These are phyloP conservation scores for Rhinogobio ventralis DNA, from an alignment of 2,797 vertebrate species.

Conservation along the genomic window DNA sequence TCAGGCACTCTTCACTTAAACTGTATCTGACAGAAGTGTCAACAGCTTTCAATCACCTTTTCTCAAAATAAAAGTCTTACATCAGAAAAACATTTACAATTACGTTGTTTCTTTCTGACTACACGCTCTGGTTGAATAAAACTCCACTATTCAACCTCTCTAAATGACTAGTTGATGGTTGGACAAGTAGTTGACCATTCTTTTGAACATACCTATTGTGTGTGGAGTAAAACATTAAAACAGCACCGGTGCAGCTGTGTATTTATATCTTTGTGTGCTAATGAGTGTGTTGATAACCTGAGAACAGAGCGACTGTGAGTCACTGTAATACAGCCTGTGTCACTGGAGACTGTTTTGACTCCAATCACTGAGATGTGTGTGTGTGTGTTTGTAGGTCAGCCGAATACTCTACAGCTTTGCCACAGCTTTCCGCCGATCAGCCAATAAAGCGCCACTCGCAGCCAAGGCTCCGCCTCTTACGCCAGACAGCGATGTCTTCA, in stretches of 20 bases:
- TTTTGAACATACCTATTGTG: neutral
- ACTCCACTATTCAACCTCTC: neutral
- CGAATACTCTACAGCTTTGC: slow-evolving; percentile 98
- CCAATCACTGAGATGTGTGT: slow-evolving; percentile 16
- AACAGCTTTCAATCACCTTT: too few relatives aligned
- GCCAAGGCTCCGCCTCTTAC: slow-evolving; percentile 86
- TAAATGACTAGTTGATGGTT: neutral
- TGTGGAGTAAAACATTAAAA: neutral
- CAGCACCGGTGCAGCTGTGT: neutral
- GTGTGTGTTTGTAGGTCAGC: slow-evolving; percentile 84
- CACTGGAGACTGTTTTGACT: slow-evolving; percentile 26
- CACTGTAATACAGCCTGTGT: neutral
- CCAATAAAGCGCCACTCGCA: slow-evolving; percentile 86
- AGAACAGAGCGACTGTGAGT: slow-evolving; percentile 1
- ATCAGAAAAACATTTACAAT: too few relatives aligned
- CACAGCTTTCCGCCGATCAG: slow-evolving; percentile 94
- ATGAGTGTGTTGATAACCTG: slow-evolving; percentile 24
- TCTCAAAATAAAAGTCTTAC: too few relatives aligned
- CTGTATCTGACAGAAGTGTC: too few relatives aligned
- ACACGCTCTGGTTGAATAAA: too few relatives aligned
- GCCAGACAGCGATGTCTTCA: slow-evolving; percentile 96
- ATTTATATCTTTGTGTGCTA: neutral
- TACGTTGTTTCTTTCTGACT: too few relatives aligned
- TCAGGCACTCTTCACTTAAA: too few relatives aligned
- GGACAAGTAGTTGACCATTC: neutral